Evolutionary conservation across 2,888 invertebrate genomes (phyloP), one percentile per base, ranked within the genome.

Genomic region (Amaurobius ferox): DNA sequence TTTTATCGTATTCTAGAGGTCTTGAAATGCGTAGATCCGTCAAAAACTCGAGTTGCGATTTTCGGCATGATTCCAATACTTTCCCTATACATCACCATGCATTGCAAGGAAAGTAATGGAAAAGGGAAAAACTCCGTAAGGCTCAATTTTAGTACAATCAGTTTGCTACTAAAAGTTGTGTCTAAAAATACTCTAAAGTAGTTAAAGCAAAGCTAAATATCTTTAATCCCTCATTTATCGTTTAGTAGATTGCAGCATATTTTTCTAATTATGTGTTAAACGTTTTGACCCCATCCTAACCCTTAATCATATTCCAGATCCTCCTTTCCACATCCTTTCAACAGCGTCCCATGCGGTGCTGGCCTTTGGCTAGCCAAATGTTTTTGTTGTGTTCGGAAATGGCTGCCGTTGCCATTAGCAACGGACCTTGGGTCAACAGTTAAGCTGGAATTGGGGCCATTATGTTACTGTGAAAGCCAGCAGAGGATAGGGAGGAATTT

Each of bases 371-470:
- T 44, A 44, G 44, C 44, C 16, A 44, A 44, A 44, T 44, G 44
- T 44, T 83, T 83, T 83, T 83, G 83, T 83, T 83, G 76, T 76
- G 64, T 35, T 23, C 76, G 44, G 76, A 62, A 83, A 76, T 77
- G 48, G 76, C 71, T 40, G n/a, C 35, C 39, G n/a, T 76, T 83
- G 48, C 35, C 66, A 71, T 66, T 77, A 77, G 64, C 35, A 64
- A 83, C 83, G 32, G 40, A 61, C 64, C 83, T 62, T 71, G 77
- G 83, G 83, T 83, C 83, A 83, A 83, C 83, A 83, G 83, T 83
- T 83, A 83, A 83, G 83, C 83, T 39, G 64, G 83, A 83, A 83
- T 83, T 83, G 83, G 71, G 83, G 83, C 76, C 77, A 77, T 83
- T 77, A 83, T 83, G 77, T 71, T 62, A 61, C 71, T 70, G 23